Evolutionary conservation across 2,888 invertebrate species (phyloP), one percentile per base, ranked within the genome.

Genomic region (Acrobasis repandana): DNA sequence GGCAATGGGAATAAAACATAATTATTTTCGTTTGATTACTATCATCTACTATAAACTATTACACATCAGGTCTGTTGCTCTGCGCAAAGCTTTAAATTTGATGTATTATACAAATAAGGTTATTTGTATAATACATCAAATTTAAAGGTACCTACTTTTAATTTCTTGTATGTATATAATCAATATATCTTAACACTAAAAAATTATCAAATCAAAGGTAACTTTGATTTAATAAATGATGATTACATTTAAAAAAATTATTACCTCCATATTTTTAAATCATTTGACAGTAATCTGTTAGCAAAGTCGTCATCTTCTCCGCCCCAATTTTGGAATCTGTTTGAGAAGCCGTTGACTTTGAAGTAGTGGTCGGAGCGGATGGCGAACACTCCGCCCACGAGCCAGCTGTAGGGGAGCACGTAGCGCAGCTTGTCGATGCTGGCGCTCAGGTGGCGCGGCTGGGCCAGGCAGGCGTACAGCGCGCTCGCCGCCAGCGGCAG

Each of bases 391-490:
- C 93, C 92, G 1, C 93, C 93, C 2, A 83, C 82, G 10, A 89
- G 72, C 11, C 47, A 59, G 9, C 67, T 56, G 61, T 90, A 89
- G 1, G 71, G 64, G 1, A 79, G 71, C 2, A 77, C 73, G 63
- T 66, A 76, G 36, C 84, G 68, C 67, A 97, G 96, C 65, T 95
- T 95, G 87, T 98, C 97, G 43, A 98, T 93, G 70, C 96, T 96
- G 9, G 96, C 96, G 67, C 97, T 97, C 96, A 98, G 95, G 79
- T 98, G 98, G 1, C 98, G 92, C 0, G 98, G 98, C 69, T 93
- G 93, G 60, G 90, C 89, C 0, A 95, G 93, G 76, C 98, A 98
- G 0, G 95, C 96, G 83, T 98, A 98, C 59, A 98, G 93, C 86
- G 98, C 97, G 59, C 94, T 94, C 20, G 93, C 92, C 83, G 96